Evolutionary conservation across 2,113 vertebrate genomes (phyloP).

Genomic region (Vidua macroura): DNA sequence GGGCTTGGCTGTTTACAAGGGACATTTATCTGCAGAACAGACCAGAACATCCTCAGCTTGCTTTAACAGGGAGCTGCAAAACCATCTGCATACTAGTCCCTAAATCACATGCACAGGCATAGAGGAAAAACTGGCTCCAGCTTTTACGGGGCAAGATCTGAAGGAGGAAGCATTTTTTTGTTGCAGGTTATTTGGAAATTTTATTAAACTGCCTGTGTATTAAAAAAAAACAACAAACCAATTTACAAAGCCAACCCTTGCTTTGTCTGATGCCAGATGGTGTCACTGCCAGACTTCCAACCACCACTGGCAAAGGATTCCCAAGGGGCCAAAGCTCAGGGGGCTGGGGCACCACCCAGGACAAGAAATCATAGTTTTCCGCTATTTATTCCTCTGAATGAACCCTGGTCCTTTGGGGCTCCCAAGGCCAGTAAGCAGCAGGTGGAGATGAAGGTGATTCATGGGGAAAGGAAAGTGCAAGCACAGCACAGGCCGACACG

Average conservation of each 20-base stretch:
- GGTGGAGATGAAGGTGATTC: not conserved
- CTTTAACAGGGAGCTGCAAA: not conserved
- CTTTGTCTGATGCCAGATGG: not conserved
- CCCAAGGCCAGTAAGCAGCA: not conserved
- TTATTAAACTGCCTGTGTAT: not conserved
- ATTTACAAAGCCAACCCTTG: not conserved
- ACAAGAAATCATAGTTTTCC: not conserved
- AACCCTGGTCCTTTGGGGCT: conserved; percentile 7
- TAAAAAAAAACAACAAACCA: not conserved
- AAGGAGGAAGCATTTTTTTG: not conserved
- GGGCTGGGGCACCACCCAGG: not conserved
- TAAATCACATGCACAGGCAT: not conserved
- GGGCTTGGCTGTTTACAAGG: not conserved
- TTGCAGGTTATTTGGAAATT: not conserved
- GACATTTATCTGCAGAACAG: not conserved
- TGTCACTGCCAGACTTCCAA: not conserved
- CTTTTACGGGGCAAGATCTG: not conserved
- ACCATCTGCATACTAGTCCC: not conserved
- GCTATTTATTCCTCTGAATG: not conserved
- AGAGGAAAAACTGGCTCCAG: not conserved
- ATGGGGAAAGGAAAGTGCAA: conserved; percentile 5
- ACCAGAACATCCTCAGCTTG: not conserved
- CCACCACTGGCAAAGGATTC: not conserved
- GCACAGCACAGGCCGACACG: not conserved
- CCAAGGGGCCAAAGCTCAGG: conserved; percentile 5